These are phyloP conservation scores for Drosophila austrosaltans DNA, from an alignment of 2,888 invertebrate genomes.

Conservation along the genomic window DNA sequence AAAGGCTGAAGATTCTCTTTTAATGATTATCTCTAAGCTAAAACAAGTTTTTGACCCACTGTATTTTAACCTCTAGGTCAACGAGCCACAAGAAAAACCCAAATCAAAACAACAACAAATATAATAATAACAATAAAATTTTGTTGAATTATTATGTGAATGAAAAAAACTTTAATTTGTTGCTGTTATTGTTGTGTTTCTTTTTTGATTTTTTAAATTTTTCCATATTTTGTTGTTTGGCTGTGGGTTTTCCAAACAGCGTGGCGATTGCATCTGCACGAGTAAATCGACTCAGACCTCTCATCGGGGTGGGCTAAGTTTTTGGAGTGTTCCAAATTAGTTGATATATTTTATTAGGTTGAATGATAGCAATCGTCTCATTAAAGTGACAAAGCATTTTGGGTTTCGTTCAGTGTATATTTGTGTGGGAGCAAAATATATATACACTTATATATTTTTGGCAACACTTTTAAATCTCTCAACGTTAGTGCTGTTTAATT, in stretches of 20 bases:
- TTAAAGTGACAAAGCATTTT: slow-evolving; percentile 57
- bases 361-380: slow-evolving; percentile 51
- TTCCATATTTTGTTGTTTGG: neutral
- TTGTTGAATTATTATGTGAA: slow-evolving; percentile 17
- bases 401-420: slow-evolving; percentile 6
- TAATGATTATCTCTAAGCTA: too few species aligned
- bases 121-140: slow-evolving; percentile 31
- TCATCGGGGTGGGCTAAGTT: slow-evolving; percentile 51
- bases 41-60: slow-evolving; percentile 13
- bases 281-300: slow-evolving; percentile 13
- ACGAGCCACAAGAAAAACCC: slow-evolving; percentile 41
- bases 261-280: slow-evolving; percentile 41
- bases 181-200: slow-evolving; percentile 28
- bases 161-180: slow-evolving; percentile 7
- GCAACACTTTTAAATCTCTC: slow-evolving; percentile 51
- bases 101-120: slow-evolving; percentile 29
- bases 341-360: slow-evolving; percentile 38
- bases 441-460: slow-evolving; percentile 24
- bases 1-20: too few species aligned
- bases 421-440: slow-evolving; percentile 16
- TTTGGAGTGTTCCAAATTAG: slow-evolving; percentile 68
- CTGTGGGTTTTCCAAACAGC: slow-evolving; percentile 42
- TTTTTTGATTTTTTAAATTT: slow-evolving; percentile 32
- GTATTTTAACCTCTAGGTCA: slow-evolving; percentile 45
- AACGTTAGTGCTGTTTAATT: slow-evolving; percentile 33